Evolutionary conservation across 2,888 invertebrate genomes (phyloP).

Genomic region (Atethmia centrago): DNA sequence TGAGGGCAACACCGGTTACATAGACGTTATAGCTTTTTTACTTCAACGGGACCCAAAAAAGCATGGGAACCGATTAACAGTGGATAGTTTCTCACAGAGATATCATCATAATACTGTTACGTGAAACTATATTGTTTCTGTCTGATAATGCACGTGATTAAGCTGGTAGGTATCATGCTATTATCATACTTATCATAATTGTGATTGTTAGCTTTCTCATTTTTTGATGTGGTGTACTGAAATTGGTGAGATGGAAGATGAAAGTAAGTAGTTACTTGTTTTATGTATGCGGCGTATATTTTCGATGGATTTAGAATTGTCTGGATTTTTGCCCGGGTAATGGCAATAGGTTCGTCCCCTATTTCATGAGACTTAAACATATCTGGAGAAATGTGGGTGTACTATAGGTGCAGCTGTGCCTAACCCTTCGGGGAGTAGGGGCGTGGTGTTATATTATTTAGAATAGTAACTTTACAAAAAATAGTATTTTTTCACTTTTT

Average conservation of each 20-base stretch:
- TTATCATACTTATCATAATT: conserved; percentile 34
- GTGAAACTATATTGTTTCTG: conserved; percentile 52
- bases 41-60: conserved; percentile 57
- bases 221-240: conserved; percentile 22
- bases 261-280: neutral
- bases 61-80: conserved; percentile 61
- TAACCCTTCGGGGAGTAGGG: too few species aligned
- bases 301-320: neutral
- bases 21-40: too few species aligned
- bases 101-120: conserved; percentile 49
- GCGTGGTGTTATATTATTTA: too few species aligned
- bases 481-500: too few species aligned
- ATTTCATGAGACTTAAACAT: too few species aligned
- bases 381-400: too few species aligned
- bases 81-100: conserved; percentile 18
- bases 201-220: conserved; percentile 47
- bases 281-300: neutral
- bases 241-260: conserved; percentile 3
- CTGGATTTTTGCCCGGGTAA: too few species aligned
- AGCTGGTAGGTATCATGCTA: neutral
- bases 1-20: too few species aligned
- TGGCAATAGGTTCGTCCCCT: too few species aligned
- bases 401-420: too few species aligned
- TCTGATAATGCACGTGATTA: conserved; percentile 38
- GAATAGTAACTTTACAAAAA: too few species aligned